Percentiles rank a stretch among this genome's conserved stretches.
phyloP scores from a whole-genome alignment of 2,797 vertebrate species.

The Ceryle rudis region DNA sequence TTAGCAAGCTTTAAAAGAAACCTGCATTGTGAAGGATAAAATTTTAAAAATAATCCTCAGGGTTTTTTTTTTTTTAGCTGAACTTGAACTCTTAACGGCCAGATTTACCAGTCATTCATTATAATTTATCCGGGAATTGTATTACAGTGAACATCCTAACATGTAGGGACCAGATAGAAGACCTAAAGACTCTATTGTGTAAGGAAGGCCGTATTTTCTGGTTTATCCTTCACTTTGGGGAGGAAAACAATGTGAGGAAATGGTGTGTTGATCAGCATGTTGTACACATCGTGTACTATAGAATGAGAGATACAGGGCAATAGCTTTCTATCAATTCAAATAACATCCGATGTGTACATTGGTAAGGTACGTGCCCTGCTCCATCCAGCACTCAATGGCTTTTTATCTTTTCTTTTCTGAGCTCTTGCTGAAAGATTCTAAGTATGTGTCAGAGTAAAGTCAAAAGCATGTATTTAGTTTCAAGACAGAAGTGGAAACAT shows the following conservation, averaged over 20 bases:
- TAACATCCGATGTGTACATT: not conserved
- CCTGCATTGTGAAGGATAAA: not conserved
- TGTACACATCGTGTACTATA: not conserved
- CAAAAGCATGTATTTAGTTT: slow-evolving; percentile 43
- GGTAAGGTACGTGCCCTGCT: not conserved
- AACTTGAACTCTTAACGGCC: slow-evolving; percentile 7
- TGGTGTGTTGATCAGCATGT: slow-evolving; percentile 15
- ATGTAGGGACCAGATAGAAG: slow-evolving; percentile 47
- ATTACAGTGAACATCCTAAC: not conserved
- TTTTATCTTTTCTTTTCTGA: slow-evolving; percentile 25
- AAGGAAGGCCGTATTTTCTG: slow-evolving; percentile 37
- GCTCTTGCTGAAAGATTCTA: not conserved
- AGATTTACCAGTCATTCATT: slow-evolving; percentile 24
- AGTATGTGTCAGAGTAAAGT: not conserved
- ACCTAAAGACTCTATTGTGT: slow-evolving; percentile 30
- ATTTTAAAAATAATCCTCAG: slow-evolving; percentile 44
- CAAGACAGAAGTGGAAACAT: slow-evolving; percentile 36
- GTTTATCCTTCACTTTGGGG: slow-evolving; percentile 44
- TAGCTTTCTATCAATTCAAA: not conserved
- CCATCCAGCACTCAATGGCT: not conserved
- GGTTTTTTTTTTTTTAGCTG: not conserved
- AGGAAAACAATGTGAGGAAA: slow-evolving; percentile 62
- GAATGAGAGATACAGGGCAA: not conserved
- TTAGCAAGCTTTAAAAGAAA: not conserved
- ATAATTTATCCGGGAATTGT: slow-evolving; percentile 66